A percentile compares a stretch with the other conserved stretches of the same genome.
These are phyloP conservation scores for Condylura cristata DNA, from an alignment of 2,113 vertebrate genomes.

Conservation along the genomic window DNA sequence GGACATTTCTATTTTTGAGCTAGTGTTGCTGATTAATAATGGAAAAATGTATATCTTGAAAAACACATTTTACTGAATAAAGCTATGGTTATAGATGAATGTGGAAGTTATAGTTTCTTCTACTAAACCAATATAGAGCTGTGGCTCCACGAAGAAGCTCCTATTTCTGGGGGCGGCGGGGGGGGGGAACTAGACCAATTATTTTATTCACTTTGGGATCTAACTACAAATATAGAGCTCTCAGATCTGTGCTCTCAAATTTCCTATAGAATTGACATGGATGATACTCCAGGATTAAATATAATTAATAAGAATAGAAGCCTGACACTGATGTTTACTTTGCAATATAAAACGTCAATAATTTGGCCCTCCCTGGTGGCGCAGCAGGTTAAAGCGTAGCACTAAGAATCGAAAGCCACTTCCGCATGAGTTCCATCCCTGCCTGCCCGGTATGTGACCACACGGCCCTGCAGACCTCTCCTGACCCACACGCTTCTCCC, in stretches of 20 bases:
- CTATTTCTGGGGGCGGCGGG: not conserved
- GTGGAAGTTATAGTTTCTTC: not conserved
- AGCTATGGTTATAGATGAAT: not conserved
- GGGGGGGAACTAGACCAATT: not conserved
- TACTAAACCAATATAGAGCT: not conserved
- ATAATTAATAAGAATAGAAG: not conserved
- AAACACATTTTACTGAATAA: not conserved
- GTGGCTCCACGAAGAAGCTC: not conserved
- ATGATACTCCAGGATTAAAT: rapidly evolving
- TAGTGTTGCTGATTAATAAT: not conserved
- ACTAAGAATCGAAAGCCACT: no score
- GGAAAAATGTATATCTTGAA: not conserved
- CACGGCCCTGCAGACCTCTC: no score
- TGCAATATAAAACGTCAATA: no score
- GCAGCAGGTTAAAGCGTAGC: no score
- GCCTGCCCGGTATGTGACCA: no score
- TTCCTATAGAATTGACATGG: not conserved
- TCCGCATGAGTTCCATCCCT: no score
- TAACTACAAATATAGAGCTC: not conserved
- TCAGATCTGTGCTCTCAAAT: not conserved
- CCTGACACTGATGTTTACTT: not conserved
- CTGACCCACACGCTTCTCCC: no score
- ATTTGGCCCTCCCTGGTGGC: no score
- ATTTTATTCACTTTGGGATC: not conserved
- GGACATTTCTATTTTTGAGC: conserved; percentile 16